Base-by-base conservation (phyloP, 2,888 invertebrate species). In the Thelaira solivaga region DNA sequence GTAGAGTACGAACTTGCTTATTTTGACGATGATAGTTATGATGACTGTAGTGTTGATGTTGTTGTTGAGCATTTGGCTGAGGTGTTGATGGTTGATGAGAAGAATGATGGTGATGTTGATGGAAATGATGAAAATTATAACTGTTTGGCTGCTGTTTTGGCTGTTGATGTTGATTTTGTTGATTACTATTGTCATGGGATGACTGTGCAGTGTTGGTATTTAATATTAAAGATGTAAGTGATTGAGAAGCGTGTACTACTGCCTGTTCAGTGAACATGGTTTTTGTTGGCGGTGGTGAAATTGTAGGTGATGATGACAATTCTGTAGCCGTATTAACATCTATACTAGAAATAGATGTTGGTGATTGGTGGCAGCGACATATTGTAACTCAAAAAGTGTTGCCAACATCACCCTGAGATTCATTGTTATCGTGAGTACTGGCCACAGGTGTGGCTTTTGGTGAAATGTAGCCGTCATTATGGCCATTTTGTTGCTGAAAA, bases 381-480 rank as follows among this genome's bases (percentile, higher is more conserved):
- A 86, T 86, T 86, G 86, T 84, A 85, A 85, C 86, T 86, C 86
- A 86, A 86, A 86, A 87, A 87, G 86, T 84, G 87, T 84, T 82
- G 84, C 86, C 86, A 86, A 71, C 64, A 53, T 86, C 86, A 79
- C 84, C 83, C 71, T 84, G 76, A 78, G 84, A 78, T 65, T 80
- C 78, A 26, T 62, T 75, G 16, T 45, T 78, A 20, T 74, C 80
- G 47, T 53, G 67, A 16, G 75, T 45, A 22, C 8, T 68, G 39
- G 59, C 47, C 22, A 61, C 67, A 31, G 53, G 24, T 26, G 80
- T 82, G 43, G 84, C 81, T 82, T 85, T 86, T 62, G 88, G 85
- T 78, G 86, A 82, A 64, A 84, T 84, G 72, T 86, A 87, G 59
- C 84, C 86, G 39, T 86, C 86, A 69, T 83, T 84, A 62, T 80